Evolutionary conservation across 2,113 vertebrate species (phyloP).

Genomic region (Pelobates fuscus): DNA sequence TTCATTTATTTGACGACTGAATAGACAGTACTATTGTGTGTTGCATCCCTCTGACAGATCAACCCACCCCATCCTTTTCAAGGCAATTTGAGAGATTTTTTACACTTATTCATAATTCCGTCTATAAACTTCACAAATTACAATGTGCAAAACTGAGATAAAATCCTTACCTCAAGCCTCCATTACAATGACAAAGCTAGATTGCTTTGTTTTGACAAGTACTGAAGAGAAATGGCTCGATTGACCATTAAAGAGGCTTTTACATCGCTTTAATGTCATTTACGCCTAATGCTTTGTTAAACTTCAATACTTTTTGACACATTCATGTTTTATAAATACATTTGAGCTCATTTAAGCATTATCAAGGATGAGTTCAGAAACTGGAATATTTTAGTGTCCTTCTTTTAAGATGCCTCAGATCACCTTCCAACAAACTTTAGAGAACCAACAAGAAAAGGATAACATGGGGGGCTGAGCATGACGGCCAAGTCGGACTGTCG

Average conservation of each 20-base stretch:
- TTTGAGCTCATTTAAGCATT: constrained; percentile 17
- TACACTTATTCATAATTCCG: constrained; percentile 44
- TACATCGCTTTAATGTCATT: constrained; percentile 34
- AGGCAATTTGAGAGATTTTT: constrained; percentile 11
- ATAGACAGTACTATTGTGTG: constrained; percentile 23
- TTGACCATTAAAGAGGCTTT: constrained; percentile 39
- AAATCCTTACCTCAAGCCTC: constrained; percentile 36
- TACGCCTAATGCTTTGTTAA: constrained; percentile 43
- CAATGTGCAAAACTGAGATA: constrained; percentile 45
- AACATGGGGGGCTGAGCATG: too few relatives aligned
- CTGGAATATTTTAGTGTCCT: background rate
- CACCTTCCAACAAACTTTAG: too few relatives aligned
- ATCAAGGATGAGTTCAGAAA: constrained; percentile 6
- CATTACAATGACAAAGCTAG: constrained; percentile 44
- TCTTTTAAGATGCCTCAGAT: background rate
- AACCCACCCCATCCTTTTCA: background rate
- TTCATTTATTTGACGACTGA: constrained; percentile 26
- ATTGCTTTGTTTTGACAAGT: constrained; percentile 43
- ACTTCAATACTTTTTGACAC: constrained; percentile 1
- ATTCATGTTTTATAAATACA: background rate
- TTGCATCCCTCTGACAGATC: constrained; percentile 22
- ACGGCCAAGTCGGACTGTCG: too few relatives aligned
- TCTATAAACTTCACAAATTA: constrained; percentile 45
- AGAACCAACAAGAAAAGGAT: too few relatives aligned
- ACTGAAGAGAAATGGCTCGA: constrained; percentile 21